These are phyloP conservation scores for Bombus confusus DNA, from an alignment of 1,140 invertebrate species.

Conservation along the genomic window DNA sequence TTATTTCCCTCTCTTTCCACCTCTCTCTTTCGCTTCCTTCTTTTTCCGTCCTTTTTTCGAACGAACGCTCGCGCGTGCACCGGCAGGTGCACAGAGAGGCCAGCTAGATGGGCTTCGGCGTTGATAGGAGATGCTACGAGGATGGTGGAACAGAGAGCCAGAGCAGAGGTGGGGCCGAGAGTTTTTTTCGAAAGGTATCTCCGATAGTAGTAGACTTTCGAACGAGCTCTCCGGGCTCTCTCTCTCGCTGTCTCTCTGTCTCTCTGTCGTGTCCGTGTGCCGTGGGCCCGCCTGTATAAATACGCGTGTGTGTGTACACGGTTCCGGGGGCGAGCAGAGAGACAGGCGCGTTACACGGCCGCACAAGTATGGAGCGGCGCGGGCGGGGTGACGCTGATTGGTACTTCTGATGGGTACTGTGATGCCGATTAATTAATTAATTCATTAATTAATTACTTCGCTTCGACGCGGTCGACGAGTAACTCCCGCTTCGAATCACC, in stretches of 20 bases:
- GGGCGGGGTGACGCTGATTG: slow-evolving; percentile 16
- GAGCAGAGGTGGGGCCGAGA: background rate
- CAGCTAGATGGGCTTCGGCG: slow-evolving; percentile 42
- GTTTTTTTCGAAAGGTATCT: slow-evolving; percentile 52
- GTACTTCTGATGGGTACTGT: slow-evolving; percentile 52
- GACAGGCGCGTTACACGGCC: slow-evolving; percentile 3
- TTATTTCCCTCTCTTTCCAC: background rate
- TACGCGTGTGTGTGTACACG: background rate
- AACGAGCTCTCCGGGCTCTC: background rate
- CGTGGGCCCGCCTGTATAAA: background rate
- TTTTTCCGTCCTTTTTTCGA: slow-evolving; percentile 1
- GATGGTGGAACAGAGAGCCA: background rate
- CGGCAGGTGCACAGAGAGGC: slow-evolving; percentile 17
- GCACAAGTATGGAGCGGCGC: slow-evolving; percentile 1
- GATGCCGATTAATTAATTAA: slow-evolving; percentile 63
- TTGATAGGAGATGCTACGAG: slow-evolving; percentile 36
- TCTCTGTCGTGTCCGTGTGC: background rate
- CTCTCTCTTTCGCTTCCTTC: background rate
- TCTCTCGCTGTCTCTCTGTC: background rate
- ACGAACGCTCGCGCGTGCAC: slow-evolving; percentile 40
- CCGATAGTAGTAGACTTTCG: slow-evolving; percentile 49
- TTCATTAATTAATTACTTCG: slow-evolving; percentile 64
- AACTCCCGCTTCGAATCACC: slow-evolving; percentile 34
- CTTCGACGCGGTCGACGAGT: slow-evolving; percentile 38
- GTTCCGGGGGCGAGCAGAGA: background rate